These are phyloP conservation scores for Austrolebias charrua DNA, from an alignment of 2,797 vertebrate species.

Conservation along the genomic window DNA sequence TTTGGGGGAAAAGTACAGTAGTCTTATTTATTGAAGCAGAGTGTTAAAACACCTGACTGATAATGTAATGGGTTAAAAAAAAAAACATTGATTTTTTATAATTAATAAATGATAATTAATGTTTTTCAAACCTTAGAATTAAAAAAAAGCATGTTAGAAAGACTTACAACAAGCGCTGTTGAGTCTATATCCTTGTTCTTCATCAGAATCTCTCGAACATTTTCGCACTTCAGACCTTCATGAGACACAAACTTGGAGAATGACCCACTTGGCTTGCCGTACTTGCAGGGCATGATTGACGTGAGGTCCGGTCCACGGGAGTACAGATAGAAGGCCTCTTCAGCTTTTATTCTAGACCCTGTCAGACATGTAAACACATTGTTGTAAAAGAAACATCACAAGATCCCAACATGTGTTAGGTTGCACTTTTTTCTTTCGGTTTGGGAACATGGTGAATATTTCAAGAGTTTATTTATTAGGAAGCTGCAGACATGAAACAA, in stretches of 20 bases:
- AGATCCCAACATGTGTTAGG: no score
- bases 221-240: slow-evolving; percentile 87
- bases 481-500: no score
- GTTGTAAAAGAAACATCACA: no score
- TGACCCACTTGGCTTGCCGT: slow-evolving; percentile 82
- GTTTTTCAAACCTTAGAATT: no score
- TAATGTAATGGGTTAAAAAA: no score
- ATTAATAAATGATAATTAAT: no score
- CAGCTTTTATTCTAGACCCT: slow-evolving; percentile 90
- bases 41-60: no score
- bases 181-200: slow-evolving; percentile 86
- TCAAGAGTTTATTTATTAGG: no score
- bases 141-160: slow-evolving; percentile 4
- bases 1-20: slow-evolving; percentile 43
- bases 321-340: slow-evolving; percentile 93
- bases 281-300: slow-evolving; percentile 96
- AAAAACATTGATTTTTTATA: no score
- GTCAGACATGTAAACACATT: slow-evolving; percentile 18
- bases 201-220: slow-evolving; percentile 89
- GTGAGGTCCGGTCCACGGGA: slow-evolving; percentile 91
- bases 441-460: no score
- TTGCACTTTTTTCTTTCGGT: no score
- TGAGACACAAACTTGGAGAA: slow-evolving; percentile 90
- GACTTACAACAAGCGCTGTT: slow-evolving; percentile 88
- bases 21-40: not conserved